A percentile compares a stretch with the other conserved stretches of the same genome.
Evolutionary conservation across 2,888 invertebrate species (phyloP).

Genomic region (Acrocyrtus sp.): DNA sequence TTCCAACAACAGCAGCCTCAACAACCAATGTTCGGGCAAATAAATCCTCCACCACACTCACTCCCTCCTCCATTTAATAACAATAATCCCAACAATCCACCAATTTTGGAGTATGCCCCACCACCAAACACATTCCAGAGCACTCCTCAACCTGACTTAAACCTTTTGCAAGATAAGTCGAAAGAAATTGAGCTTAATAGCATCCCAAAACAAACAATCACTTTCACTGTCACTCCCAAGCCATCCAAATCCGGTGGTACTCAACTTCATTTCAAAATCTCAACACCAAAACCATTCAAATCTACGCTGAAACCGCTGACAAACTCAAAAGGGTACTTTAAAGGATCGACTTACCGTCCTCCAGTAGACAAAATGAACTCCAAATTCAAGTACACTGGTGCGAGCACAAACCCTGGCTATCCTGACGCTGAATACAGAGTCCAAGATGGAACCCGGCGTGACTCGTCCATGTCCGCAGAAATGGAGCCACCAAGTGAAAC

Average conservation of each 20-base stretch:
- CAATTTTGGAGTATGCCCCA: conserved; percentile 54
- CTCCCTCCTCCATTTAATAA: background rate
- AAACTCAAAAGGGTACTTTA: conserved; percentile 43
- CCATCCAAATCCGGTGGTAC: conserved; percentile 43
- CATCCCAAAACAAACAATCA: conserved; percentile 52
- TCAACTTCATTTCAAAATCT: conserved; percentile 50
- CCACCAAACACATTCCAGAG: conserved; percentile 52
- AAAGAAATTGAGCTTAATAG: conserved; percentile 33
- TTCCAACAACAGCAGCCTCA: conserved; percentile 17
- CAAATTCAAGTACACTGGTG: conserved; percentile 33
- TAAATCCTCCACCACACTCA: conserved; percentile 17
- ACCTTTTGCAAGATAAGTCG: conserved; percentile 32
- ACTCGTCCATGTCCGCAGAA: conserved; percentile 36
- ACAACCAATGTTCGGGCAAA: conserved; percentile 23
- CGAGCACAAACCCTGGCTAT: conserved; percentile 45
- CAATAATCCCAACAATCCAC: conserved; percentile 36
- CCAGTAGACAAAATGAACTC: conserved; percentile 35
- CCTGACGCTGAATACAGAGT: conserved; percentile 58
- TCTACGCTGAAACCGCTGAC: conserved; percentile 29
- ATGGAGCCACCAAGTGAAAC: conserved; percentile 31
- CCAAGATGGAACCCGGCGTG: conserved; percentile 31
- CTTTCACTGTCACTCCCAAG: conserved; percentile 52
- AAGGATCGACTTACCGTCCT: conserved; percentile 44
- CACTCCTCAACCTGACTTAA: conserved; percentile 30
- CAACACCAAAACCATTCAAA: conserved; percentile 52